Conservation (phyloP, 2,797 vertebrate genomes). For the Tiaroga cobitis region DNA sequence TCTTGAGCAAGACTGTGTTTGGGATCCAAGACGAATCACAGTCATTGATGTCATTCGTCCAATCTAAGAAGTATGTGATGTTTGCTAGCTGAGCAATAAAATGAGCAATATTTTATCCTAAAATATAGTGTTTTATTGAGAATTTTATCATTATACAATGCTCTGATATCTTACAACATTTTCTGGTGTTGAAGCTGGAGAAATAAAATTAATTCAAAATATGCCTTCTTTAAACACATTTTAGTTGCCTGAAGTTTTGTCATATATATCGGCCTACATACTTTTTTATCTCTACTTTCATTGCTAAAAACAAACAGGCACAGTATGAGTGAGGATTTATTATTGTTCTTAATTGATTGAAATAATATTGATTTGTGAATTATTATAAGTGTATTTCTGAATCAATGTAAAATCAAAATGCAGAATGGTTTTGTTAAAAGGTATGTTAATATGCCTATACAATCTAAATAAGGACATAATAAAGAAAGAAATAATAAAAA, state of each 20-base stretch:
- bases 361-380: background rate
- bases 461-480: background rate
- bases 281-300: background rate
- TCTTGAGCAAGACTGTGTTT: constrained; percentile 69
- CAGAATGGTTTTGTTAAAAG: background rate
- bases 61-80: background rate
- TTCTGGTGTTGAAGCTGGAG: background rate
- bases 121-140: background rate
- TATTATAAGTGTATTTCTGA: background rate
- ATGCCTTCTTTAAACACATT: background rate
- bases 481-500: background rate
- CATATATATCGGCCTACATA: background rate
- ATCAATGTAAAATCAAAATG: background rate
- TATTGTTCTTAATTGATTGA: background rate
- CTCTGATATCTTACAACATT: background rate
- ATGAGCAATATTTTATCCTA: background rate
- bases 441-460: background rate
- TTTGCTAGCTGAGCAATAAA: background rate
- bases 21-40: constrained; percentile 60
- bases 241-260: background rate
- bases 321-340: too few relatives aligned
- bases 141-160: background rate
- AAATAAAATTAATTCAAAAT: background rate
- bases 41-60: constrained; percentile 36
- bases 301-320: background rate